phyloP scores from a whole-genome alignment of 2,888 invertebrate species.

The Eledona agricola region DNA sequence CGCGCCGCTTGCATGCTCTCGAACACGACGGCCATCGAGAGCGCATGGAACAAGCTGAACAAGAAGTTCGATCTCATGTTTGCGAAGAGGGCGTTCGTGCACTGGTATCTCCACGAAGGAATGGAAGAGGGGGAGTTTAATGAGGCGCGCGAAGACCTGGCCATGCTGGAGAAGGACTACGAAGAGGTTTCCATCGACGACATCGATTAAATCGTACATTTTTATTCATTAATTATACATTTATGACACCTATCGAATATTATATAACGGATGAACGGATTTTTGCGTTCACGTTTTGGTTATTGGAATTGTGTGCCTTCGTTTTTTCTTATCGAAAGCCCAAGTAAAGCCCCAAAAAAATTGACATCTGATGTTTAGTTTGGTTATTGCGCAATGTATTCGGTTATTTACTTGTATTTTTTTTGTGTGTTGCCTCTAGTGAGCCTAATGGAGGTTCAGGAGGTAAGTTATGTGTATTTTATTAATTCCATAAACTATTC shows the following conservation, averaged over 20 bases:
- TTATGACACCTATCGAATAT: constrained; percentile 3
- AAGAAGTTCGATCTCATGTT: constrained; percentile 96
- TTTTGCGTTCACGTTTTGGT: too few relatives aligned
- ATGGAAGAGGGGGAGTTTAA: constrained; percentile 87
- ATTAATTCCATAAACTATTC: too few relatives aligned
- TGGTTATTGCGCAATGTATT: too few relatives aligned
- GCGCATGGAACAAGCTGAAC: constrained; percentile 89
- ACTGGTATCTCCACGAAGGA: constrained; percentile 84
- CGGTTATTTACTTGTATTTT: too few relatives aligned
- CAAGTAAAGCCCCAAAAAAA: too few relatives aligned
- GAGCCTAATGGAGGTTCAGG: too few relatives aligned
- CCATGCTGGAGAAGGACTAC: constrained; percentile 76
- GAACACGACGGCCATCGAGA: constrained; percentile 91
- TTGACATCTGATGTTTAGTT: too few relatives aligned
- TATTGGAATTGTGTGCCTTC: too few relatives aligned
- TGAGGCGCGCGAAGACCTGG: constrained; percentile 82
- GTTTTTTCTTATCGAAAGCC: too few relatives aligned
- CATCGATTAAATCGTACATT: constrained; percentile 20
- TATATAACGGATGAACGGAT: too few relatives aligned
- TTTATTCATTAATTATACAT: constrained; percentile 5
- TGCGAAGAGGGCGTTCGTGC: constrained; percentile 92
- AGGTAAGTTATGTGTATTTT: too few relatives aligned
- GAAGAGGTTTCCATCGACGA: constrained; percentile 76
- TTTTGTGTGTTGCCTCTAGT: too few relatives aligned
- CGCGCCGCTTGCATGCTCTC: constrained; percentile 90